Evolutionary conservation across 2,797 vertebrate species (phyloP).

Genomic region (Spinibarbus caldwelli): DNA sequence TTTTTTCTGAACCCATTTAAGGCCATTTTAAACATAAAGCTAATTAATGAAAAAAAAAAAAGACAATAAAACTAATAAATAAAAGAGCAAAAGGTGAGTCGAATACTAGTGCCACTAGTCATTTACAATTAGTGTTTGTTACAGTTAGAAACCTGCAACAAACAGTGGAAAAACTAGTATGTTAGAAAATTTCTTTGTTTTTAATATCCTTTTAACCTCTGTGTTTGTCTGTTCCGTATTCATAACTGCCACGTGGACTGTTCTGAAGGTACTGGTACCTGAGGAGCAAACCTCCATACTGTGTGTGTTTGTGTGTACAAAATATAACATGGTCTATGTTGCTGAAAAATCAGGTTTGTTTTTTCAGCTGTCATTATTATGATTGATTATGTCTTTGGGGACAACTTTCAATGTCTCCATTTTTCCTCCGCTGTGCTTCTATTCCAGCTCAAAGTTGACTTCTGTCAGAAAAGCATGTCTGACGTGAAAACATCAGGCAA

Average conservation of each 20-base stretch:
- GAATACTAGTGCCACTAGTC: not conserved
- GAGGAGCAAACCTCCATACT: conserved; percentile 47
- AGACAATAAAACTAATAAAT: not conserved
- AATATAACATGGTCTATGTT: conserved; percentile 41
- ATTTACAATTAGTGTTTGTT: too few species aligned
- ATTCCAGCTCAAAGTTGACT: conserved; percentile 49
- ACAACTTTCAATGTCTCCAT: not conserved
- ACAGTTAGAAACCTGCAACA: not conserved
- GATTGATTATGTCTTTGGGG: conserved; percentile 17
- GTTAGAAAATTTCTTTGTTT: not conserved
- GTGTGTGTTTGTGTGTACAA: conserved; percentile 41
- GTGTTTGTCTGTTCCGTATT: conserved; percentile 67
- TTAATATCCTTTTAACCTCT: conserved; percentile 60
- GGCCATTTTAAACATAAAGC: not conserved
- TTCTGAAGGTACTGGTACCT: conserved; percentile 65
- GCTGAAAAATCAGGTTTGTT: conserved; percentile 62
- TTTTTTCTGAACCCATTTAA: not conserved
- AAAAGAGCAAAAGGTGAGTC: not conserved
- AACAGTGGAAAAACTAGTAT: not conserved
- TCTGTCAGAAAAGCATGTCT: not conserved
- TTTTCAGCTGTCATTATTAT: conserved; percentile 14
- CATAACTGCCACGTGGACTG: conserved; percentile 64
- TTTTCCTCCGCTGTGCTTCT: conserved; percentile 15
- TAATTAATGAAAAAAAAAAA: not conserved
- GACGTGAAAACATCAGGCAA: conserved; percentile 6